Conservation (phyloP, 2,888 invertebrate genomes). For the Yponomeuta plumbellus region DNA sequence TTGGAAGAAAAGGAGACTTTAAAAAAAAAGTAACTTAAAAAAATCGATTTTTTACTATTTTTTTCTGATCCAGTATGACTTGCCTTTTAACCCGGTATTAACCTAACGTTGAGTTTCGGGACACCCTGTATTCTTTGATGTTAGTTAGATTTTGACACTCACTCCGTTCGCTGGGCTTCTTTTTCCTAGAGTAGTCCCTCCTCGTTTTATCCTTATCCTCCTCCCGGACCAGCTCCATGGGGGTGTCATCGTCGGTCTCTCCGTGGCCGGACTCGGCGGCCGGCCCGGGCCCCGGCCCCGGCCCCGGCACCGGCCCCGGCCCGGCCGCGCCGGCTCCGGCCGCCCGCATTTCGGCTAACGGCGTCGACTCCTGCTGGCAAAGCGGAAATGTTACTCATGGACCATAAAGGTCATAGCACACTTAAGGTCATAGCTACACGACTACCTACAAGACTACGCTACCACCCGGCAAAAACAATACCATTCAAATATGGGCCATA, state of each 20-base stretch:
- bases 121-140: no score
- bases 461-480: no score
- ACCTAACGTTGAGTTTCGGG: no score
- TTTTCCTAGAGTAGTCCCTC: slow-evolving; percentile 78
- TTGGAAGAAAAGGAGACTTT: no score
- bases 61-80: no score
- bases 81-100: no score
- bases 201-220: slow-evolving; percentile 79
- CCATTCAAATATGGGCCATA: no score
- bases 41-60: no score
- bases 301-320: slow-evolving; percentile 29
- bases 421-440: no score
- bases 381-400: not conserved
- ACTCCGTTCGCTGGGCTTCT: slow-evolving; percentile 69
- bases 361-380: slow-evolving; percentile 49
- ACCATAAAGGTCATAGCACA: no score
- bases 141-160: slow-evolving; percentile 27
- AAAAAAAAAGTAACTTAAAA: no score
- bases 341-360: slow-evolving; percentile 48
- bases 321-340: slow-evolving; percentile 20
- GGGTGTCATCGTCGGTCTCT: slow-evolving; percentile 76
- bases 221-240: slow-evolving; percentile 75
- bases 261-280: slow-evolving; percentile 37
- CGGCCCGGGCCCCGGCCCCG: slow-evolving; percentile 6
- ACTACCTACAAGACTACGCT: no score